Evolutionary conservation across 2,797 vertebrate genomes (phyloP), one percentile per base, ranked within the genome.

Genomic region (Channa striata): DNA sequence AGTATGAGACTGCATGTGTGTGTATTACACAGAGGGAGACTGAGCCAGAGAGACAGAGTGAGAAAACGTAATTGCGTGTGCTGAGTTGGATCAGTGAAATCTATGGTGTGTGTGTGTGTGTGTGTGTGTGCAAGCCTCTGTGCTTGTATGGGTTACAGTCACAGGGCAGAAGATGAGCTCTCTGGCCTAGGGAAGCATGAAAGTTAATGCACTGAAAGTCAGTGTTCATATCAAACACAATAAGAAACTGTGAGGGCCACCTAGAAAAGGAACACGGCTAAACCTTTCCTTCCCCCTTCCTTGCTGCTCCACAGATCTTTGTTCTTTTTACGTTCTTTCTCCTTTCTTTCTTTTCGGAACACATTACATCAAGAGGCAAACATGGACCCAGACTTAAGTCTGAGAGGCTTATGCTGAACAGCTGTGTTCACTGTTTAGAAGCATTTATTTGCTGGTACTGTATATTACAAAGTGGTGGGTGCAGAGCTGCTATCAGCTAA

Each of bases 11-110:
- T 47, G 54, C 23, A 59, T 58, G 53, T 54, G 56, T 33, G 59
- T 20, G 48, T 49, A 48, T 60, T 61, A 54, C 37, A 49, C 48
- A 72, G 48, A 63, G 17, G 47, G 44, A 14, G 49, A 42, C 61
- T 42, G 19, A 4, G 44, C 36, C 61, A 47, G n/a, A 4, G 44
- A 48, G 42, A 50, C 48, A 12, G 57, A 46, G 42, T 50, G 43
- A 59, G 57, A 63, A 46, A 67, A 80, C 71, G 77, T 74, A 84
- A 84, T 84, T 80, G 77, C 82, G 83, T 81, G 80, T 81, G 80
- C 67, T 68, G 70, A 81, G 65, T 81, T 84, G 86, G 74, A 74
- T 84, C 72, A 77, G 67, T 72, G 69, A 66, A 21, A 69, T 69
- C 70, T 51, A 47, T 54, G 19, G n/a, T 40, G 56, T 33, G 42